Conservation (phyloP, 2,113 vertebrate species). For the Rousettus leschenaultii region DNA sequence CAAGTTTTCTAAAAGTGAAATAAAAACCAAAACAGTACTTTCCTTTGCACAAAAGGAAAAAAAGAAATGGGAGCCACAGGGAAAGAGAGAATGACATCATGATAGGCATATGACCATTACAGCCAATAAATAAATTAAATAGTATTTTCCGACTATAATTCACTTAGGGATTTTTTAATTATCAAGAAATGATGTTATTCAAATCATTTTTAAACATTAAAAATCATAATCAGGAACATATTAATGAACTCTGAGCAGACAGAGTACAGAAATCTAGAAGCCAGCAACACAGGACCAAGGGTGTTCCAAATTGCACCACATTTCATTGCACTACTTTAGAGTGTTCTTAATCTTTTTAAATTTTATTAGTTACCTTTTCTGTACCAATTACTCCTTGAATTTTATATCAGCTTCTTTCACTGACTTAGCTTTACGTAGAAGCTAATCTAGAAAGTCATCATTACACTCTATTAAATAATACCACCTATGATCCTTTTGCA, state of each 20-base stretch:
- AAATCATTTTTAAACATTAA: background rate
- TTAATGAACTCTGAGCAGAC: background rate
- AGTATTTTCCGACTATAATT: background rate
- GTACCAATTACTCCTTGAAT: background rate
- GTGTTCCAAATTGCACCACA: background rate
- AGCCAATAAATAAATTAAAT: background rate
- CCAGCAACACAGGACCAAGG: background rate
- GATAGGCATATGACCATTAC: background rate
- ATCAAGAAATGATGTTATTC: background rate
- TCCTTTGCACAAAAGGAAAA: background rate
- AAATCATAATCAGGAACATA: background rate
- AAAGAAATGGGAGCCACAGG: background rate
- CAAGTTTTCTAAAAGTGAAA: constrained; percentile 41
- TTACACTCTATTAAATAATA: background rate
- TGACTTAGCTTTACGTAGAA: background rate
- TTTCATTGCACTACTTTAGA: background rate
- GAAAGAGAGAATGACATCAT: background rate
- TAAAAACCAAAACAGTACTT: background rate
- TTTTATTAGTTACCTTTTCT: background rate
- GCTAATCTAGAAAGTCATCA: background rate
- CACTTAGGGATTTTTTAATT: background rate
- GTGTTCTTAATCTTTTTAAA: background rate
- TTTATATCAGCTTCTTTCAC: background rate
- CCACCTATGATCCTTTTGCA: background rate
- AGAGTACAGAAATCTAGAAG: background rate